Conservation (phyloP, 1,140 invertebrate species). For the Lethocerus indicus region DNA sequence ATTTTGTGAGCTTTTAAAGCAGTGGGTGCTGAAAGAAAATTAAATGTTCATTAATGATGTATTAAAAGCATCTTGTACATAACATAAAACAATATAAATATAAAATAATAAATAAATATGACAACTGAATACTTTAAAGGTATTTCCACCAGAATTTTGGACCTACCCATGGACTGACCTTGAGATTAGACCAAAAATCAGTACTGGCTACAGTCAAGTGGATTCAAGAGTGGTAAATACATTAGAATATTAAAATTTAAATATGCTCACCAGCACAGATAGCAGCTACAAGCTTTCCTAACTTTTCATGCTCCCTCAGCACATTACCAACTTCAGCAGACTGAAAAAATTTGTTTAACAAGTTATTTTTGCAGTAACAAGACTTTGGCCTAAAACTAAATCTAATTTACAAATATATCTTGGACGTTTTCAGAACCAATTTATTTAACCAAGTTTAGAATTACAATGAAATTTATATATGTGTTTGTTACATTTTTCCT, state of each 20-base stretch:
- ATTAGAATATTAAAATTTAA: conserved; percentile 8
- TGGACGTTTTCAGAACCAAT: no score
- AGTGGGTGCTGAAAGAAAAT: conserved; percentile 49
- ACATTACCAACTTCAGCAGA: conserved; percentile 56
- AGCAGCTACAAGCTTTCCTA: conserved; percentile 62
- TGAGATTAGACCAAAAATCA: no score
- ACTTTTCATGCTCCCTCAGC: conserved; percentile 60
- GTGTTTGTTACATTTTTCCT: no score
- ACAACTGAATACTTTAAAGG: background rate
- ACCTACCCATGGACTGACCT: background rate
- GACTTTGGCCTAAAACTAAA: no score
- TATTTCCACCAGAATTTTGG: background rate
- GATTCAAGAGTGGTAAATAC: background rate
- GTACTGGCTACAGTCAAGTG: no score
- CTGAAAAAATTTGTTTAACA: conserved; percentile 23
- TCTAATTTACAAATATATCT: no score
- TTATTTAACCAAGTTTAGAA: no score
- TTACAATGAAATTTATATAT: no score
- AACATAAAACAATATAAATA: background rate
- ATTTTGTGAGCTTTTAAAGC: conserved; percentile 73
- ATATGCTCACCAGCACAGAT: conserved; percentile 63
- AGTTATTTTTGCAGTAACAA: no score
- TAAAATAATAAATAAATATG: background rate
- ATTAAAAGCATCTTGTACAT: background rate
- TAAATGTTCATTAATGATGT: background rate